A percentile compares a stretch with the other conserved stretches of the same genome.
Evolutionary conservation across 2,888 invertebrate genomes (phyloP).

Genomic region (Theodoxus fluviatilis): DNA sequence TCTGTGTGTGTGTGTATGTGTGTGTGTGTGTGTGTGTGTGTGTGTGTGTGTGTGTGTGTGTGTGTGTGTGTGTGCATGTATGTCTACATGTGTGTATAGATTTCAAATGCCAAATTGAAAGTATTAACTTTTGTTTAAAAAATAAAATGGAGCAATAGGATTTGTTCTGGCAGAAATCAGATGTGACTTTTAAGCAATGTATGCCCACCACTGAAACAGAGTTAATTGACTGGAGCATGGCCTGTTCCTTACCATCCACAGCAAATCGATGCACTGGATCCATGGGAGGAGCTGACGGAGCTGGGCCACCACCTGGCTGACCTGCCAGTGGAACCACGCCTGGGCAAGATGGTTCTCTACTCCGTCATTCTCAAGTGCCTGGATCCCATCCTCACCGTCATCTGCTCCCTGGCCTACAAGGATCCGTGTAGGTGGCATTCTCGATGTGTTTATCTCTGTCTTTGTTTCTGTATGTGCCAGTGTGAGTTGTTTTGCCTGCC

Average conservation of each 20-base stretch:
- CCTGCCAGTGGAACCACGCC: slow-evolving; percentile 87
- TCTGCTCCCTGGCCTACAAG: slow-evolving; percentile 82
- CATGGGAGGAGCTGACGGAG: slow-evolving; percentile 85
- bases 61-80: too few species aligned
- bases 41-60: too few species aligned
- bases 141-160: too few species aligned
- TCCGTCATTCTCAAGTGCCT: slow-evolving; percentile 89
- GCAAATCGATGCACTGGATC: slow-evolving; percentile 84
- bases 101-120: too few species aligned
- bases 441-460: background rate
- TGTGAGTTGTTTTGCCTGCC: background rate
- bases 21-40: too few species aligned
- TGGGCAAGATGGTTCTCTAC: slow-evolving; percentile 91
- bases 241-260: slow-evolving; percentile 66
- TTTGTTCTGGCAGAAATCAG: too few species aligned
- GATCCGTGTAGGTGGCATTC: slow-evolving; percentile 69
- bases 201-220: background rate
- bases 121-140: too few species aligned
- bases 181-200: too few species aligned
- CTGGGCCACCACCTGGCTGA: slow-evolving; percentile 89
- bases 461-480: background rate
- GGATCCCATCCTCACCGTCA: slow-evolving; percentile 90
- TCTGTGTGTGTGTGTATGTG: too few species aligned
- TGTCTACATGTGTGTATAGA: too few species aligned
- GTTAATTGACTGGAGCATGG: too few species aligned